phyloP scores from a whole-genome alignment of 2,113 vertebrate species.

The Tinamus guttatus region DNA sequence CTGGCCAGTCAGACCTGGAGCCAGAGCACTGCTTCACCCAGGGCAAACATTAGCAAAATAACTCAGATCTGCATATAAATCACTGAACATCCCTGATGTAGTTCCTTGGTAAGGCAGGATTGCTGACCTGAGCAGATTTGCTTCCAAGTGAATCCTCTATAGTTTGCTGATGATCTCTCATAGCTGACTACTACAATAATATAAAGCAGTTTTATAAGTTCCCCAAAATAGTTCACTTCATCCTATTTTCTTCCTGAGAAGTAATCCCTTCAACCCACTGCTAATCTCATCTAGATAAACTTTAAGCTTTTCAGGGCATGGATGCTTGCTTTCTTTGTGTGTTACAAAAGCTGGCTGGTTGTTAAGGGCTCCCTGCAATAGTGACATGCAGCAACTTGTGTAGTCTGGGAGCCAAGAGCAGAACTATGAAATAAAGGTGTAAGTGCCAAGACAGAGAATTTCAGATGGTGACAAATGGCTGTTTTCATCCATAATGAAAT shows the following conservation, averaged over 20 bases:
- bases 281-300: conserved; percentile 5
- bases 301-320: not conserved
- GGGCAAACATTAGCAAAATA: not conserved
- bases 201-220: not conserved
- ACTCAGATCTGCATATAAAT: not conserved
- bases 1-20: not conserved
- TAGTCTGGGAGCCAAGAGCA: not conserved
- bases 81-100: not conserved
- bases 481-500: conserved; percentile 16
- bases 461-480: not conserved
- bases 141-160: not conserved
- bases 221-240: conserved; percentile 15
- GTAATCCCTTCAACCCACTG: conserved; percentile 8
- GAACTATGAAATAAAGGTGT: not conserved
- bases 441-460: conserved; percentile 12
- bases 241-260: conserved; percentile 7
- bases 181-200: not conserved
- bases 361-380: not conserved
- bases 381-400: not conserved
- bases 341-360: not conserved
- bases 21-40: rapidly evolving
- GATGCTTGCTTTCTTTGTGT: not conserved
- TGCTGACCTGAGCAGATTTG: not conserved
- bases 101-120: rapidly evolving
- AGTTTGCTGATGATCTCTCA: not conserved